phyloP scores from a whole-genome alignment of 2,113 vertebrate species.

The Tor tambroides region DNA sequence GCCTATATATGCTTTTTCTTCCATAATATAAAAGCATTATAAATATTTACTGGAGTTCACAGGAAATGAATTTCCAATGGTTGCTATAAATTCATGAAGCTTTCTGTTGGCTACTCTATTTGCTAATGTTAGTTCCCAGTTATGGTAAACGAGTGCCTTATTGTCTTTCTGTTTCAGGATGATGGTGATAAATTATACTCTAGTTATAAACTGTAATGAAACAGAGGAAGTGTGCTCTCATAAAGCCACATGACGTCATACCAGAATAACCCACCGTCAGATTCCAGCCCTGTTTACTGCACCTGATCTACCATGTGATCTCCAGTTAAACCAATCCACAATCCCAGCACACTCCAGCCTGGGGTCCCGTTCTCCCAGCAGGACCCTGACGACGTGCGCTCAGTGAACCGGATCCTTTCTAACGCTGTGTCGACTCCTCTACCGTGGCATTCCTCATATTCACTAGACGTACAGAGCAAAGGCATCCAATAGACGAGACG shows the following conservation, averaged over 20 bases:
- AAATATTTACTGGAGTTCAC: neutral
- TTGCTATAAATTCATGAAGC: neutral
- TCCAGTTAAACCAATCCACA: conserved; percentile 19
- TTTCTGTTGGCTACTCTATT: neutral
- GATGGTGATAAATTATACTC: conserved; percentile 43
- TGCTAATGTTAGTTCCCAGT: neutral
- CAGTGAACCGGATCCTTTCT: conserved; percentile 42
- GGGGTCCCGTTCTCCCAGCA: neutral
- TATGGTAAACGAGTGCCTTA: neutral
- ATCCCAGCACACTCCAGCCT: conserved; percentile 3
- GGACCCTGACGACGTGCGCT: conserved; percentile 30
- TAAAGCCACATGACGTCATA: conserved; percentile 22
- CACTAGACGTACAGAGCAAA: conserved; percentile 51
- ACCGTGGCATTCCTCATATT: conserved; percentile 45
- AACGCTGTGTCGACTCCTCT: conserved; percentile 20
- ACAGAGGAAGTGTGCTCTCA: conserved; percentile 1
- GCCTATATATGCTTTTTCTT: neutral
- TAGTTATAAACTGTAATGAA: conserved; percentile 26
- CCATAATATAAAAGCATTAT: neutral
- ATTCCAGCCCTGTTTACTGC: conserved; percentile 43
- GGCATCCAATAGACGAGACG: conserved; percentile 49
- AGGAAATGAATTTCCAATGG: neutral
- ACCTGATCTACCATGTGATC: conserved; percentile 16
- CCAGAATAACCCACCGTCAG: conserved; percentile 24
- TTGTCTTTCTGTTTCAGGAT: conserved; percentile 41